These are phyloP conservation scores for Sinhomidia bicolor DNA, from an alignment of 2,888 invertebrate species.

Conservation along the genomic window DNA sequence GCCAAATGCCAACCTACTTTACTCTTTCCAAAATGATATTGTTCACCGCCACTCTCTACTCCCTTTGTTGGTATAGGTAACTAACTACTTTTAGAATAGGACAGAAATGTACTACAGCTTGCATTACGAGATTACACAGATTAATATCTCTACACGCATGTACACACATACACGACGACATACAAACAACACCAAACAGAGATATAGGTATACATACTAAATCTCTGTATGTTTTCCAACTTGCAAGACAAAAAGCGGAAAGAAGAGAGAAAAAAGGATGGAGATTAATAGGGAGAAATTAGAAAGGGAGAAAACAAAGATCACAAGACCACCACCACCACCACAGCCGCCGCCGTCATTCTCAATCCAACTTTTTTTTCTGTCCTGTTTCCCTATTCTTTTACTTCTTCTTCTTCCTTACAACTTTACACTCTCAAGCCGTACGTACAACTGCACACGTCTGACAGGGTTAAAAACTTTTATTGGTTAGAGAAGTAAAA, in stretches of 20 bases:
- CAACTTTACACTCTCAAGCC: neutral
- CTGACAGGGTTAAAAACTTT: slow-evolving; percentile 54
- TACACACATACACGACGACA: neutral
- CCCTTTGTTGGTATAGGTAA: neutral
- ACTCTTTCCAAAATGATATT: neutral
- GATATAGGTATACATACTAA: too few relatives aligned
- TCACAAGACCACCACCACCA: neutral
- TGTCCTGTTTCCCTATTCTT: neutral
- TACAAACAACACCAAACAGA: neutral
- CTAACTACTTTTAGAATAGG: too few relatives aligned
- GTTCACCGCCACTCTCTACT: too few relatives aligned
- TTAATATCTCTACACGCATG: slow-evolving; percentile 19
- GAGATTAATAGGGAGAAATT: slow-evolving; percentile 1
- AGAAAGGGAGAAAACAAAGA: slow-evolving; percentile 7
- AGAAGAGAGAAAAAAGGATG: slow-evolving; percentile 15
- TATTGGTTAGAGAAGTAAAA: slow-evolving; percentile 26
- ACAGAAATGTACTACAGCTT: neutral
- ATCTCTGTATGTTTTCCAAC: neutral
- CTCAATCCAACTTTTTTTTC: slow-evolving; percentile 47
- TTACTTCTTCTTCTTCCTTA: neutral
- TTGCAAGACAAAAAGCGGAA: too few relatives aligned
- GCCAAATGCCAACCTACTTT: neutral
- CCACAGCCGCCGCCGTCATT: slow-evolving; percentile 24
- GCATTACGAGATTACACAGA: slow-evolving; percentile 26
- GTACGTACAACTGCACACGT: too few relatives aligned